Base-by-base conservation (phyloP, 1,140 invertebrate genomes). In the Berghia stephanieae region DNA sequence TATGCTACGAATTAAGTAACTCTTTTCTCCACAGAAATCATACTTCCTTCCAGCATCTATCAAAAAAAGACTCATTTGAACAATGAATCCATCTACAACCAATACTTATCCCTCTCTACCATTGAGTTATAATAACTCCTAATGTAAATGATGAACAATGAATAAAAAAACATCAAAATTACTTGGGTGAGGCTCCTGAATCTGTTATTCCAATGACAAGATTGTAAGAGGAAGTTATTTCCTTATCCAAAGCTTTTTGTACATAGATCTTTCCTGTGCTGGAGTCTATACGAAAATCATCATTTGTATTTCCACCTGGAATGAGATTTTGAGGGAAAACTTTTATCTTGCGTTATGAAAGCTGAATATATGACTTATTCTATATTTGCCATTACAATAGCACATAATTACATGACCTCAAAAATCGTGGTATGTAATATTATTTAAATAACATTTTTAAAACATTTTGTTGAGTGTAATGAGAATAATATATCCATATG, bases 171-270 rank as follows among this genome's bases (percentile, higher is more conserved):
- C n/a, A n/a, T n/a, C n/a, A n/a, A n/a, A n/a, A n/a, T 63, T 63
- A 63, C 57, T 63, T 63, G 8, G 57, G 57, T 63, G 57, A 63
- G 10, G 27, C 57, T 63, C 57, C 57, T 18, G 57, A 63, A 31
- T 63, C 57, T 16, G 27, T 63, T 10, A 63, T 31, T 27, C 8
- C 16, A 10, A 63, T 27, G 8, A 16, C 8, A 10, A 63, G 10
- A 10, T 10, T 27, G 27, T 63, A 63, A 8, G 13, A 10, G 27
- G 16, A 13, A 21, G 10, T 16, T 27, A 27, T 63, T 31, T 63
- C 57, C 27, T 27, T 16, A 27, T 63, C 57, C 8, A 63, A 27
- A 10, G 57, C 16, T 63, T 13, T 31, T 27, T 63, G 10, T 16
- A 31, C 27, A 21, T 13, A 10, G 16, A 63, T 27, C 27, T 63